phyloP scores from a whole-genome alignment of 2,113 vertebrate species.

The Tychaedon coryphoeus region DNA sequence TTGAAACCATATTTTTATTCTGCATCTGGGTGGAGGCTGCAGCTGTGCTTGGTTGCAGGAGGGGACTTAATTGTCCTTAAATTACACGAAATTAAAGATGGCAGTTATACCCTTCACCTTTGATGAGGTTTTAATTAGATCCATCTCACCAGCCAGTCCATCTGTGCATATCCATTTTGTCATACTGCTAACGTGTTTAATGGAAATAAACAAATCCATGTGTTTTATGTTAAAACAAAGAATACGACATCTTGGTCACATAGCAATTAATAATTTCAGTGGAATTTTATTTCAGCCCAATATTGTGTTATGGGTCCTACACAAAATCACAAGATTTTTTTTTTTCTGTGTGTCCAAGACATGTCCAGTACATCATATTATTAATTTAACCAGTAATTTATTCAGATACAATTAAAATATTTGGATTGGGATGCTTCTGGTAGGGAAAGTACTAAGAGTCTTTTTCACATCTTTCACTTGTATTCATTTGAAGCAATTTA shows the following conservation, averaged over 20 bases:
- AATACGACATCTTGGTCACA: background rate
- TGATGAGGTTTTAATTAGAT: slow-evolving; percentile 37
- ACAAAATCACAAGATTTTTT: background rate
- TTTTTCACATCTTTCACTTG: background rate
- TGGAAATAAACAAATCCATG: slow-evolving; percentile 37
- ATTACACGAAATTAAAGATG: slow-evolving; percentile 30
- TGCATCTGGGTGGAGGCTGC: background rate
- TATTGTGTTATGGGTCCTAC: background rate
- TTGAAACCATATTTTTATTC: background rate
- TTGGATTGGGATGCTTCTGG: background rate
- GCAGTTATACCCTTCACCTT: slow-evolving; percentile 39
- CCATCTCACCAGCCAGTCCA: background rate
- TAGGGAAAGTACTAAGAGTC: background rate
- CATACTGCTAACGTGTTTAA: slow-evolving; percentile 26
- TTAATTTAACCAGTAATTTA: slow-evolving; percentile 2
- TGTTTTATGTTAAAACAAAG: slow-evolving; percentile 47
- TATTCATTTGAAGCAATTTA: background rate
- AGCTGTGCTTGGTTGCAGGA: background rate
- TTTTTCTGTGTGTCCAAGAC: background rate
- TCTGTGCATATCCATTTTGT: slow-evolving; percentile 4
- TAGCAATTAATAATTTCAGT: background rate
- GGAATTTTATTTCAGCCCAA: slow-evolving; percentile 48
- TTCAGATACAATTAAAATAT: background rate
- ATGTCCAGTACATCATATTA: background rate
- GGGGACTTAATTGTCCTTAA: background rate